A percentile compares a stretch with the other conserved stretches of the same genome.
phyloP scores from a whole-genome alignment of 2,113 vertebrate genomes.

The Eclectus roratus region DNA sequence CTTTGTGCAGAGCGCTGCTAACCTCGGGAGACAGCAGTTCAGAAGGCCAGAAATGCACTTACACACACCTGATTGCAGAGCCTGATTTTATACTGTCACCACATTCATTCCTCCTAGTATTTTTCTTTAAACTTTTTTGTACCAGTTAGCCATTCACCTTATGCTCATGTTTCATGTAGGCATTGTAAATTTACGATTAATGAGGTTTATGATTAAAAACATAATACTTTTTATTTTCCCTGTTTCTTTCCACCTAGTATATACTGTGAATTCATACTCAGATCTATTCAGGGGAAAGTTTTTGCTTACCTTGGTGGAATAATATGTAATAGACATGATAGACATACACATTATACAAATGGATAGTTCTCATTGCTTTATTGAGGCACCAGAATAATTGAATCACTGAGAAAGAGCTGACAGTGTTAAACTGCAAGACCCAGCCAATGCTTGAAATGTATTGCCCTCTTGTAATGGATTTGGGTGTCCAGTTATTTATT shows the following conservation, averaged over 20 bases:
- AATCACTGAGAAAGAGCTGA: background rate
- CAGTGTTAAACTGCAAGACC: background rate
- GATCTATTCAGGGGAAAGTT: background rate
- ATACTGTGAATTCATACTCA: background rate
- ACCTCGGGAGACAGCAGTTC: background rate
- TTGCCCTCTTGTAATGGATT: background rate
- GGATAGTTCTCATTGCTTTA: background rate
- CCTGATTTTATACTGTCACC: background rate
- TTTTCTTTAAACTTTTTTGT: background rate
- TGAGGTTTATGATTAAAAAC: background rate
- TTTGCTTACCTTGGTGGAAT: background rate
- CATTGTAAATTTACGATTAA: background rate
- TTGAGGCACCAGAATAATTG: background rate
- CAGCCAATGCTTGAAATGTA: background rate
- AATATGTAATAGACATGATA: background rate
- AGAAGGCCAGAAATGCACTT: background rate
- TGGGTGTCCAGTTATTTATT: background rate
- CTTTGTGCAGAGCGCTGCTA: background rate
- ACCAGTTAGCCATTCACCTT: background rate
- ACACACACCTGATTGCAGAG: background rate
- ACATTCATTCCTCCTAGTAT: accelerated
- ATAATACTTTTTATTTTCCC: accelerated
- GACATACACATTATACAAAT: background rate
- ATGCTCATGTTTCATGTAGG: background rate
- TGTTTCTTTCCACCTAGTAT: background rate